phyloP scores from a whole-genome alignment of 2,113 vertebrate genomes.

The Pycnonotus jocosus region DNA sequence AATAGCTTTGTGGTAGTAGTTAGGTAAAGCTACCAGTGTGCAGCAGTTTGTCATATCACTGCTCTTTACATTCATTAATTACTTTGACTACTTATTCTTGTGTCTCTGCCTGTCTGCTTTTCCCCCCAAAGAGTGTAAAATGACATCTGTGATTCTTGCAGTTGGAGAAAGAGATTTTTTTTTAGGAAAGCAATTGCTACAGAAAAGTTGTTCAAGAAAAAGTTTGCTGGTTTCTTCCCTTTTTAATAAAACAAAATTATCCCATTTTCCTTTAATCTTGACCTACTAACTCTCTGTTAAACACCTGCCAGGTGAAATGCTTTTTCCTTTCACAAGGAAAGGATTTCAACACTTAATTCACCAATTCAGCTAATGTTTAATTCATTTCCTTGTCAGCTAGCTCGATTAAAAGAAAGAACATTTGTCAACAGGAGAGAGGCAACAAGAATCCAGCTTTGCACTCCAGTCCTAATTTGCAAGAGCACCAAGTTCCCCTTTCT shows the following conservation, averaged over 20 bases:
- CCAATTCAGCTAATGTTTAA: conserved; percentile 40
- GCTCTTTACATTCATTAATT: background rate
- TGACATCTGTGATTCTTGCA: background rate
- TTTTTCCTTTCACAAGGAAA: background rate
- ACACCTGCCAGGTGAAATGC: background rate
- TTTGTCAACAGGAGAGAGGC: conserved; percentile 3
- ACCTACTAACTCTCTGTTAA: background rate
- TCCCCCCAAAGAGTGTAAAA: background rate
- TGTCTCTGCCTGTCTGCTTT: background rate
- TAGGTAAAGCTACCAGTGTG: background rate
- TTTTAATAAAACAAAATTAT: background rate
- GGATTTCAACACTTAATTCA: conserved; percentile 6
- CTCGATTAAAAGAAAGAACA: conserved; percentile 36
- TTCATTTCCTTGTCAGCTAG: conserved; percentile 1
- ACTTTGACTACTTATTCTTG: background rate
- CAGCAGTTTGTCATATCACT: background rate
- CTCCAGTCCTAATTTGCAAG: background rate
- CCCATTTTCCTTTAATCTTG: background rate
- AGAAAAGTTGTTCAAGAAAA: background rate
- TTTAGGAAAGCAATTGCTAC: background rate
- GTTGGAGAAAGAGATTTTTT: background rate
- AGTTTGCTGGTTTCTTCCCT: background rate
- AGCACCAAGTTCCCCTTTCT: background rate
- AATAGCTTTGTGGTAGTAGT: background rate
- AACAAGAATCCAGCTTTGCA: background rate